Evolutionary conservation across 2,113 vertebrate genomes (phyloP).

Genomic region (Pterocles gutturalis): DNA sequence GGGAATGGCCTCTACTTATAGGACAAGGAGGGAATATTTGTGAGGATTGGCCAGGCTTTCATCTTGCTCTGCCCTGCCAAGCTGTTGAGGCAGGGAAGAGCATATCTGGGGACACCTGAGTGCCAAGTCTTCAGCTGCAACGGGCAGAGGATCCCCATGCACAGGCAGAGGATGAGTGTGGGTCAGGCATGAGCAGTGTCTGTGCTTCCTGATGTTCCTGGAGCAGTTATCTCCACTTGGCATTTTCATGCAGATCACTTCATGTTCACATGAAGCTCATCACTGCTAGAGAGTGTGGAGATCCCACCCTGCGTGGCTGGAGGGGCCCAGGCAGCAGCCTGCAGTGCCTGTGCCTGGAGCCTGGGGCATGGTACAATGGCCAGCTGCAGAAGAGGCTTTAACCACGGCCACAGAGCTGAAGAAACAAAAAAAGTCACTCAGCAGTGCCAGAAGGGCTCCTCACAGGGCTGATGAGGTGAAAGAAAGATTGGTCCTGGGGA

Average conservation of each 20-base stretch:
- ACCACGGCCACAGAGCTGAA: neutral
- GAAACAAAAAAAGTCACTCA: neutral
- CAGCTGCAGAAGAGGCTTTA: neutral
- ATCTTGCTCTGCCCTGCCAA: neutral
- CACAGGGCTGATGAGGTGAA: neutral
- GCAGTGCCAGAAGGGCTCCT: neutral
- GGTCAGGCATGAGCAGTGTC: neutral
- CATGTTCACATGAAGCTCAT: neutral
- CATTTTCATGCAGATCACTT: neutral
- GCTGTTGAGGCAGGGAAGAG: neutral
- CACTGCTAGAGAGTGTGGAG: neutral
- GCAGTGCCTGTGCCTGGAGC: neutral
- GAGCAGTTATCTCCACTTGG: neutral
- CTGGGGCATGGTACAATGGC: too few relatives aligned
- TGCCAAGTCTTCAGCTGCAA: neutral
- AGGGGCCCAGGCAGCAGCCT: neutral
- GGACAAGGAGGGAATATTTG: neutral
- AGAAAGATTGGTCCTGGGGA: neutral
- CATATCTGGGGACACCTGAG: neutral
- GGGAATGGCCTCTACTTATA: neutral
- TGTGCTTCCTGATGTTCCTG: neutral
- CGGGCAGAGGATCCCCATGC: accelerated
- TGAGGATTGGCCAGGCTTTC: neutral
- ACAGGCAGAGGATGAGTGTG: neutral
- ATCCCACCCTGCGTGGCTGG: neutral